Evolutionary conservation across 2,888 invertebrate genomes (phyloP), one percentile per base, ranked within the genome.

Genomic region (Tetranychus truncatus): DNA sequence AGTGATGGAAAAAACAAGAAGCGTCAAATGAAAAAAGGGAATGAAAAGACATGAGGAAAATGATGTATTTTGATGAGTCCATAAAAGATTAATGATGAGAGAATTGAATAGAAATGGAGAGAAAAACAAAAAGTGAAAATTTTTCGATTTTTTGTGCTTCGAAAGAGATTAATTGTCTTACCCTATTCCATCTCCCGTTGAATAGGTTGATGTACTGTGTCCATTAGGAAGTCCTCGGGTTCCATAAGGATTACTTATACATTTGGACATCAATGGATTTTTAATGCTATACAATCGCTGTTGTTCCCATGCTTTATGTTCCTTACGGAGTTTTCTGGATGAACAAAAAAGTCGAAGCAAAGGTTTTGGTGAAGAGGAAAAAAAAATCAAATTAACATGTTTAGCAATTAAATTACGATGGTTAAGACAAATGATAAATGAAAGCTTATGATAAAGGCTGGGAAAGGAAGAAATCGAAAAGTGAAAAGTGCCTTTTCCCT

Each of bases 231-330:
- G 77, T 46, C 78, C 78, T 66, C 78, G 66, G 66, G 76, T 78
- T 11, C 79, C 79, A 66, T 79, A 79, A 6, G 78, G 78, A 72
- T 78, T 79, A 9, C 78, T 77, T 6, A 78, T 65, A 44, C 76
- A 76, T 72, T 79, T 79, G 15, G 77, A 77, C 79, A 80, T 79
- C 67, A 80, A 69, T 45, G 80, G 79, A 75, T 79, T 79, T 75
- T 80, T 79, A 24, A 79, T 79, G 71, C 75, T 78, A 45, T 79
- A 80, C 20, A 80, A 74, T 66, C 79, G 74, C 71, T 80, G 80
- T 66, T 80, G 80, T 75, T 80, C 80, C 79, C 79, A 79, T 1
- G 78, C 76, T 21, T 74, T 78, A 21, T 79, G 79, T 34, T 78
- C 73, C 73, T 78, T 76, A 24, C 79, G 76, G 18, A 77, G 73